Conservation (phyloP, 2,113 vertebrate genomes). For the Antigone vipio region DNA sequence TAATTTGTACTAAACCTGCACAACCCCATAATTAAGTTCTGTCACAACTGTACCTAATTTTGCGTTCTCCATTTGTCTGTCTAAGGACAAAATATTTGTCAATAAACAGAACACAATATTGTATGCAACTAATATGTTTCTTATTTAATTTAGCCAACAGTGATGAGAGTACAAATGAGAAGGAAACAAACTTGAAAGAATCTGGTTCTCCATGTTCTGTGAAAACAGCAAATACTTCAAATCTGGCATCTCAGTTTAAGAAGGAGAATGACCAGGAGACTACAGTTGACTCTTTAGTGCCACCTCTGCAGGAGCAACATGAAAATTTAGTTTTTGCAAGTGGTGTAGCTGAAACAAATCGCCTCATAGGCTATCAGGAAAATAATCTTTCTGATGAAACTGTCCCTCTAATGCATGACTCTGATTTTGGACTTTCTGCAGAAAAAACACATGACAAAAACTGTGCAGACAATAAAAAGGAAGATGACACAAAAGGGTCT, state of each 20-base stretch:
- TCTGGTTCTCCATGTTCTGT: neutral
- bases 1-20: conserved; percentile 72
- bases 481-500: neutral
- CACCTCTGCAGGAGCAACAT: conserved; percentile 20
- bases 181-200: conserved; percentile 38
- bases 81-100: conserved; percentile 69
- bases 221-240: conserved; percentile 37
- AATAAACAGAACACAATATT: neutral
- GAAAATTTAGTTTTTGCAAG: neutral
- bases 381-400: neutral
- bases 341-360: neutral
- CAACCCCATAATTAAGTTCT: conserved; percentile 81
- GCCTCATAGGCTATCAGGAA: neutral
- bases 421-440: neutral
- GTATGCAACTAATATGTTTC: conserved; percentile 37
- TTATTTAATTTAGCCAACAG: conserved; percentile 66
- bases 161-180: conserved; percentile 9
- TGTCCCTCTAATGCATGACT: neutral
- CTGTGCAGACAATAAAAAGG: neutral
- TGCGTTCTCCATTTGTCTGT: conserved; percentile 90
- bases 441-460: neutral
- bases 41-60: conserved; percentile 80
- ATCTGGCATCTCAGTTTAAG: conserved; percentile 5
- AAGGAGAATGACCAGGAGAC: conserved; percentile 1
- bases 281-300: neutral